A percentile compares a stretch with the other conserved stretches of the same genome.
Conservation (phyloP, 2,888 invertebrate species). For the Urechis unicinctus region DNA sequence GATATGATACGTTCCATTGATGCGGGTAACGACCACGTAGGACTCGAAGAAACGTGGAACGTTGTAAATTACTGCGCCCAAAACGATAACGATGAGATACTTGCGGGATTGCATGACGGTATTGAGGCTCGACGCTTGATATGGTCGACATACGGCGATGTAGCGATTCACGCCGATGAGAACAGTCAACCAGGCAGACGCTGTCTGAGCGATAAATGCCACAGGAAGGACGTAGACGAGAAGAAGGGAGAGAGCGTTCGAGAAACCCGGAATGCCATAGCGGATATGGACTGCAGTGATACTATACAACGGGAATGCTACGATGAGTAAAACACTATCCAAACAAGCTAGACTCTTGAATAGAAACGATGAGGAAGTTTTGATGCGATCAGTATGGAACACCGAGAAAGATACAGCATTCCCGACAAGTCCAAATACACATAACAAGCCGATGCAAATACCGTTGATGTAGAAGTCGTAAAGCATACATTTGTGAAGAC, state of each 20-base stretch:
- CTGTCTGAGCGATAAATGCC: slow-evolving; percentile 19
- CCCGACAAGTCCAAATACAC: slow-evolving; percentile 19
- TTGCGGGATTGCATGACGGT: slow-evolving; percentile 19
- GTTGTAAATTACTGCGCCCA: slow-evolving; percentile 18
- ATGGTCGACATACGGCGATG: slow-evolving; percentile 23
- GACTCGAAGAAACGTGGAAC: slow-evolving; percentile 19
- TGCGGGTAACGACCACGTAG: background rate
- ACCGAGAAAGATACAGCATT: slow-evolving; percentile 20
- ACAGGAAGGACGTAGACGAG: slow-evolving; percentile 17
- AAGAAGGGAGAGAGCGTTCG: slow-evolving; percentile 8
- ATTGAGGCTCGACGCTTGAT: slow-evolving; percentile 20
- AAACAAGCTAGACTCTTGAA: slow-evolving; percentile 21
- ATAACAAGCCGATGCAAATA: slow-evolving; percentile 15
- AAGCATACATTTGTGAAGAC: no score
- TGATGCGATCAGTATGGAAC: slow-evolving; percentile 20
- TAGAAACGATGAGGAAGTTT: slow-evolving; percentile 22
- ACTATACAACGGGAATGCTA: slow-evolving; percentile 19
- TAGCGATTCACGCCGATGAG: slow-evolving; percentile 21
- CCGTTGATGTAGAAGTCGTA: slow-evolving; percentile 21
- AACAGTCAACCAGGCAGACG: slow-evolving; percentile 22
- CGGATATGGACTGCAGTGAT: slow-evolving; percentile 9
- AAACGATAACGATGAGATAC: slow-evolving; percentile 15
- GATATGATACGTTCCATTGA: no score
- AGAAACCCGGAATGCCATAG: slow-evolving; percentile 2
- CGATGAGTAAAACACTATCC: slow-evolving; percentile 18